phyloP scores from a whole-genome alignment of 92 coral and sea anemone genomes.

The Phenganax stokvisi region DNA sequence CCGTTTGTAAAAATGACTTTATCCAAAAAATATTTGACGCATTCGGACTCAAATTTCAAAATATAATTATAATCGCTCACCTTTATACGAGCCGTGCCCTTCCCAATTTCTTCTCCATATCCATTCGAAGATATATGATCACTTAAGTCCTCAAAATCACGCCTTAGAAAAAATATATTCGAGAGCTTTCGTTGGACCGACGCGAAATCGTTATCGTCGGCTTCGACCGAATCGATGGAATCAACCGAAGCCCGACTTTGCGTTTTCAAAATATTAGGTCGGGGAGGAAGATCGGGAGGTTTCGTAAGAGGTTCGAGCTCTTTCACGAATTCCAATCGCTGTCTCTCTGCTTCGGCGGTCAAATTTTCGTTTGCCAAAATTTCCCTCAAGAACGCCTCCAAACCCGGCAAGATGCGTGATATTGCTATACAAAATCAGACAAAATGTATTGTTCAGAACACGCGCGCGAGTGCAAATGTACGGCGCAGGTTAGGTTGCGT shows the following conservation, averaged over 20 bases:
- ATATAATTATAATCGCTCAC: conserved; percentile 1
- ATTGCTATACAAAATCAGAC: conserved; percentile 63
- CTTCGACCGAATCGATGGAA: conserved; percentile 8
- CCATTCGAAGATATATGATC: conserved; percentile 13
- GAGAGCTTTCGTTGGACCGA: conserved; percentile 34
- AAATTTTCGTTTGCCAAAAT: conserved; percentile 85
- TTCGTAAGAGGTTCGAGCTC: conserved; percentile 64
- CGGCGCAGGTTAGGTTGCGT: not conserved
- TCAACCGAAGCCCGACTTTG: conserved; percentile 22
- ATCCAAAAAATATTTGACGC: conserved; percentile 9
- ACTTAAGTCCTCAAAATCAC: conserved; percentile 26
- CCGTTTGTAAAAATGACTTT: conserved; percentile 20
- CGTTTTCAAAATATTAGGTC: conserved; percentile 32
- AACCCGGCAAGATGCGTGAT: conserved; percentile 84
- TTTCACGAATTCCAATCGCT: conserved; percentile 75
- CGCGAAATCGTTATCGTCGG: conserved; percentile 26
- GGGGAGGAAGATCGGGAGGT: conserved; percentile 64
- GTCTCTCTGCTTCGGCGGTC: conserved; percentile 82
- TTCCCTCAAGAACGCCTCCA: conserved; percentile 73
- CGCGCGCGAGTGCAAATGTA: not conserved
- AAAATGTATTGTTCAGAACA: conserved; percentile 21
- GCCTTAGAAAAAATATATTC: conserved; percentile 28
- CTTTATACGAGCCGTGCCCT: conserved; percentile 11
- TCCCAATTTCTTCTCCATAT: conserved; percentile 6
- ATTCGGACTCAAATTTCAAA: conserved; percentile 33